phyloP scores from a whole-genome alignment of 2,113 vertebrate species.

The Jacana jacana region DNA sequence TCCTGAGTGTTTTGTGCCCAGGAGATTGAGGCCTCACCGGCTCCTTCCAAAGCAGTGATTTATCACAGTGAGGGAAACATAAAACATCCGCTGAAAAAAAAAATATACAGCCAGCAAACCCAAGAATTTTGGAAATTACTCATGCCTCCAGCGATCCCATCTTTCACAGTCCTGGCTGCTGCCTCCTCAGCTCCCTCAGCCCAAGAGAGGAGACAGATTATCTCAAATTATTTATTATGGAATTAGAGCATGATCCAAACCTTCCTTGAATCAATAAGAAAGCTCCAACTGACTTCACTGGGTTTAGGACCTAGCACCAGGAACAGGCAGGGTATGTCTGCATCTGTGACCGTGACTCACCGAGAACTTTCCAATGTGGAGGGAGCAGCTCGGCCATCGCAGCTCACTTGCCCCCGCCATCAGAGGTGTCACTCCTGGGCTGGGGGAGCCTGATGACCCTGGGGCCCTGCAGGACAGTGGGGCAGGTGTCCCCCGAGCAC shows the following conservation, averaged over 20 bases:
- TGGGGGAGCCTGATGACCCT: background rate
- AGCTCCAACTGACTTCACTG: background rate
- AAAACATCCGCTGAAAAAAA: background rate
- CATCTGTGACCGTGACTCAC: background rate
- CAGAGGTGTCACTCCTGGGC: rapidly evolving
- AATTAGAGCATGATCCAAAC: conserved; percentile 15
- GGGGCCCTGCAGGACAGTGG: rapidly evolving
- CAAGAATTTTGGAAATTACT: conserved; percentile 41
- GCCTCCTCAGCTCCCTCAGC: background rate
- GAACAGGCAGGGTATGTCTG: background rate
- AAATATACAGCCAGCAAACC: background rate
- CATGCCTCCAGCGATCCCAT: conserved; percentile 3
- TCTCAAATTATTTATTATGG: conserved; percentile 36
- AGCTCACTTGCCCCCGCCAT: background rate
- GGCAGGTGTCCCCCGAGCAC: rapidly evolving
- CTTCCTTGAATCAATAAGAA: background rate
- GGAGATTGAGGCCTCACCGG: background rate
- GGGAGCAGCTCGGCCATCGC: background rate
- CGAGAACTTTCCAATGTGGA: conserved; percentile 40
- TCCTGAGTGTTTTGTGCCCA: background rate
- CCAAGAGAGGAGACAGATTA: conserved; percentile 14
- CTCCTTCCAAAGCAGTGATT: conserved; percentile 23
- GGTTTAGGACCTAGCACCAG: background rate
- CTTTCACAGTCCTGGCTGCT: conserved; percentile 22
- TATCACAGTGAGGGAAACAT: background rate